Base-by-base conservation (phyloP, 2,888 invertebrate genomes). In the Hartigia nigra region DNA sequence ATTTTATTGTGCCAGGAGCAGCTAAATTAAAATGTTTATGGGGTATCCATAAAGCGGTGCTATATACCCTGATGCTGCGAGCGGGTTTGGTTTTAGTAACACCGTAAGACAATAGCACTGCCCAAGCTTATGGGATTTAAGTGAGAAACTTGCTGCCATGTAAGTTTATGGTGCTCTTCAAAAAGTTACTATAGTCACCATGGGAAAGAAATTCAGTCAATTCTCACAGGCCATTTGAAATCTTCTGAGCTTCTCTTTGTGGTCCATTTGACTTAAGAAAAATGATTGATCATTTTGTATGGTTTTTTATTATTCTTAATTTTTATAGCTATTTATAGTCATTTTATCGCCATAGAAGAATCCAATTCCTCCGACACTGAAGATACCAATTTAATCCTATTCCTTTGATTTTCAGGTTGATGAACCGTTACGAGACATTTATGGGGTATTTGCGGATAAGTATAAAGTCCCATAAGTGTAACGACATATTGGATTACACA, bases 1-100 rank as follows among this genome's bases (percentile, higher is more conserved):
- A 79, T 79, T 80, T 77, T 81, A 78, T 72, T 75, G 76, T 74
- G 78, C 76, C 79, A 79, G 78, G 76, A 39, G 77, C 35, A 78
- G 81, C 81, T 81, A 81, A 82, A 81, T 81, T 81, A 79, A 82
- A 82, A 81, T 79, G 77, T 82, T 82, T 82, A 82, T 82, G 81
- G 79, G 82, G 79, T 81, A 79, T 81, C 79, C 81, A 77, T 79
- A 81, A 78, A 78, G 69, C 55, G 55, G 23, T 55, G 23, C 55
- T 23, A 23, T 55, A 55, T 55, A 55, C 23, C 23, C 14, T 55
- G 9, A 55, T 55, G 55, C 14, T 55, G 55, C 9, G 14, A 23
- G 55, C 55, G 55, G 55, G 55, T 55, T 55, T 55, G 55, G 55
- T 55, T 55, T 55, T 55, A 55, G 55, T 55, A 23, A 23, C 23